Conservation (phyloP, 2,797 vertebrate genomes). For the Leptoclinus maculatus region DNA sequence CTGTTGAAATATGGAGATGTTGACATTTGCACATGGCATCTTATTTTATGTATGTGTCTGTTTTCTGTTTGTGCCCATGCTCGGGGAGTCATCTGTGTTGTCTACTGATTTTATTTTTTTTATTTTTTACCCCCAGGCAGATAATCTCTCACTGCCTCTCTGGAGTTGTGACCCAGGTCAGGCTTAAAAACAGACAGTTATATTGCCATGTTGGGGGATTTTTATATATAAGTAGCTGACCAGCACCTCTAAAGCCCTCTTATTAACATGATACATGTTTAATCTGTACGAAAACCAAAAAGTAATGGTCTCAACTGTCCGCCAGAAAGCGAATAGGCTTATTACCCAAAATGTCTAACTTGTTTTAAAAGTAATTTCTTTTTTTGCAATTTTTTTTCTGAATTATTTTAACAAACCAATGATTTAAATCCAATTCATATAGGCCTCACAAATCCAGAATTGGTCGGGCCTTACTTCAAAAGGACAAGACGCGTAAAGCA, state of each 20-base stretch:
- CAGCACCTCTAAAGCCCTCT: background rate
- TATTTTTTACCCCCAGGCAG: constrained; percentile 8
- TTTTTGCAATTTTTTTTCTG: no score
- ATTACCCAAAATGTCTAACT: background rate
- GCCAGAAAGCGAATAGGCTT: background rate
- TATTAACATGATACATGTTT: background rate
- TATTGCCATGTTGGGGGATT: background rate
- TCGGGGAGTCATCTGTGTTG: constrained; percentile 23
- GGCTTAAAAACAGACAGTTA: background rate
- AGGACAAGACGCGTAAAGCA: background rate
- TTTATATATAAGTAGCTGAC: no score
- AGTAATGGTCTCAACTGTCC: background rate
- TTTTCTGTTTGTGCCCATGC: constrained; percentile 23
- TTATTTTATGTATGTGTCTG: constrained; percentile 36
- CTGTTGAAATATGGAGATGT: constrained; percentile 49
- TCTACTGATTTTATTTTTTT: constrained; percentile 11
- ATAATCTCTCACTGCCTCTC: constrained; percentile 34
- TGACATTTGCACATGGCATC: constrained; percentile 54
- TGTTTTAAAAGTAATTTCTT: background rate
- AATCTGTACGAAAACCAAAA: background rate
- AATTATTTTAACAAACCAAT: background rate
- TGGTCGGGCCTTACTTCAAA: background rate
- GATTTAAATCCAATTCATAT: background rate
- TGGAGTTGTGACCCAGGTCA: constrained; percentile 43
- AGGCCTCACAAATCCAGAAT: background rate